Percentiles rank a stretch among this genome's conserved stretches.
These are phyloP conservation scores for Anguilla rostrata DNA, from an alignment of 2,113 vertebrate species.

Conservation along the genomic window DNA sequence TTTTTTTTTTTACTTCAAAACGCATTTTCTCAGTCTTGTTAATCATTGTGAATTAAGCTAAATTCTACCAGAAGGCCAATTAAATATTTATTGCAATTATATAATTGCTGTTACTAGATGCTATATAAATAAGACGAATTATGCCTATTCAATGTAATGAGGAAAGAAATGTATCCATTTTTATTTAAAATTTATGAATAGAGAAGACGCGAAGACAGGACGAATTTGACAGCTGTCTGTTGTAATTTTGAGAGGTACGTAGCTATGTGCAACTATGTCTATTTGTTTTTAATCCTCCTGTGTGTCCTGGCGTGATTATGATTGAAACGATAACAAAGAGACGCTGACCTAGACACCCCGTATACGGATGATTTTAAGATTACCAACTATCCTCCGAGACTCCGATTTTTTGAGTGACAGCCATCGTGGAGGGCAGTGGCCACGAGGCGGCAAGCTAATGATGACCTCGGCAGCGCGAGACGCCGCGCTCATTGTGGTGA, in stretches of 20 bases:
- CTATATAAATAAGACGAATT: not conserved
- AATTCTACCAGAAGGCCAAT: slow-evolving; percentile 14
- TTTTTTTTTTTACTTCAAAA: not conserved
- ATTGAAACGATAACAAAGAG: not conserved
- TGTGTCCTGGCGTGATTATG: not conserved
- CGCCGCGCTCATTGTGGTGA: slow-evolving; percentile 60
- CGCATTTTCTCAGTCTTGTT: not conserved
- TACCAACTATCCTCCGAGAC: not conserved
- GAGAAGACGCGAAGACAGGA: slow-evolving; percentile 1
- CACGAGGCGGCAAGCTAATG: slow-evolving; percentile 53
- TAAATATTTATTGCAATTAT: slow-evolving; percentile 28
- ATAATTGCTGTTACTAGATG: slow-evolving; percentile 14
- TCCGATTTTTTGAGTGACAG: slow-evolving; percentile 20
- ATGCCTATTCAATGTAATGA: not conserved
- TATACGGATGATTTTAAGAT: not conserved
- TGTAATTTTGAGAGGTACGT: slow-evolving; percentile 30
- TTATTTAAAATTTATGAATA: not conserved
- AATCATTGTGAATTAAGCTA: not conserved
- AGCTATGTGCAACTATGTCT: slow-evolving; percentile 14
- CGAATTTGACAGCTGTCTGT: slow-evolving; percentile 23
- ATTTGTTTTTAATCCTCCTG: slow-evolving; percentile 4
- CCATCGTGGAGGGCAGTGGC: slow-evolving; percentile 41
- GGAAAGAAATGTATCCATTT: not conserved
- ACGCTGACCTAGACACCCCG: not conserved
- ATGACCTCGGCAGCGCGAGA: slow-evolving; percentile 44